phyloP scores from a whole-genome alignment of 2,113 vertebrate species.

The Pseudopodoces humilis region DNA sequence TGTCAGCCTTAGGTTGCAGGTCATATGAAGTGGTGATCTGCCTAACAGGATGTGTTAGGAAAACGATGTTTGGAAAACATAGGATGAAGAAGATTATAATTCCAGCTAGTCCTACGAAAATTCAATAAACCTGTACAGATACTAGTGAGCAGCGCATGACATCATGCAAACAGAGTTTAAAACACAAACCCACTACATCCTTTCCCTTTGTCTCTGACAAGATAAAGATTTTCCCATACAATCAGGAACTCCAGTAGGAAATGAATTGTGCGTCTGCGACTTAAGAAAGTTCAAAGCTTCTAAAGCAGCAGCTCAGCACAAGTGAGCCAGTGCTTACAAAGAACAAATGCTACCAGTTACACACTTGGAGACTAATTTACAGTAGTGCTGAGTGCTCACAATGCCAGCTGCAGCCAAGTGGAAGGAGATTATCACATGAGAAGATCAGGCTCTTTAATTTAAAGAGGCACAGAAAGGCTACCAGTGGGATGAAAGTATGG shows the following conservation, averaged over 20 bases:
- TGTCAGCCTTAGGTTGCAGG: neutral
- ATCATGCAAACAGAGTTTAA: neutral
- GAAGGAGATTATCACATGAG: neutral
- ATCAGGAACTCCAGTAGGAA: neutral
- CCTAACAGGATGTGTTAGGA: neutral
- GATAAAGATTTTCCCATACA: neutral
- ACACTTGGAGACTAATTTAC: neutral
- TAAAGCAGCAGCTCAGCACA: conserved; percentile 11
- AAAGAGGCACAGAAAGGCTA: neutral
- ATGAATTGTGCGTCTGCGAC: neutral
- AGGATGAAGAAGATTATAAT: neutral
- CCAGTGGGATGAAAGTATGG: neutral
- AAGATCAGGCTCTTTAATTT: neutral
- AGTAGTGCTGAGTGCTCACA: neutral
- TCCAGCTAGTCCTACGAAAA: neutral
- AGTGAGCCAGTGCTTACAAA: neutral
- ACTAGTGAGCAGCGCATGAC: neutral
- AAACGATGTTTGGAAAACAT: neutral
- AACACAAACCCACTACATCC: neutral
- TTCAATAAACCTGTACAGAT: neutral
- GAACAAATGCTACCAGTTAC: neutral
- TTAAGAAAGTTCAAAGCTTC: neutral
- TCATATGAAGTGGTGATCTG: neutral
- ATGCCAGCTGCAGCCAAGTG: neutral
- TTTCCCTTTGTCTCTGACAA: neutral